Evolutionary conservation across 2,113 vertebrate species (phyloP).

Genomic region (Ariopsis seemanni): DNA sequence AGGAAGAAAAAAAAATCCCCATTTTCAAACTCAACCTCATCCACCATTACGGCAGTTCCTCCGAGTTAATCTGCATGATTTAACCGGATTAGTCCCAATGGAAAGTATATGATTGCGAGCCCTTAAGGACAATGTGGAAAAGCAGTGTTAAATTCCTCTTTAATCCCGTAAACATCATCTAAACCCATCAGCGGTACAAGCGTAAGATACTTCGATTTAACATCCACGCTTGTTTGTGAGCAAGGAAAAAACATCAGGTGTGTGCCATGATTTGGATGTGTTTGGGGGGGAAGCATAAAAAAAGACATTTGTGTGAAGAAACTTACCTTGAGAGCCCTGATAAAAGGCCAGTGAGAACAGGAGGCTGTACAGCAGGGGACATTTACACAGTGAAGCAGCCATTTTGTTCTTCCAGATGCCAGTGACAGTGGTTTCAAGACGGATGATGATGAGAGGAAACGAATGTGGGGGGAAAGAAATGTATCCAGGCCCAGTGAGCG

Average conservation of each 20-base stretch:
- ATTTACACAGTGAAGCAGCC: conserved; percentile 67
- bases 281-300: not conserved
- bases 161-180: conserved; percentile 23
- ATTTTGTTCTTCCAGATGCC: conserved; percentile 63
- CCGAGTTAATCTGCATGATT: conserved; percentile 46
- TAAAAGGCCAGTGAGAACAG: conserved; percentile 64
- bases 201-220: conserved; percentile 5
- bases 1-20: not conserved
- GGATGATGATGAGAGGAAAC: not conserved
- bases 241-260: not conserved
- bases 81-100: conserved; percentile 30
- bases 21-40: conserved; percentile 28
- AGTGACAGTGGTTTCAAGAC: conserved; percentile 42
- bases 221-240: not conserved
- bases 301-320: not conserved
- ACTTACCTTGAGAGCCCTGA: conserved; percentile 69
- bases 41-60: conserved; percentile 36
- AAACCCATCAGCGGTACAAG: not conserved
- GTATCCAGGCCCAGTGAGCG: conserved; percentile 48
- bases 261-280: not conserved
- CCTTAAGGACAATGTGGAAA: conserved; percentile 9
- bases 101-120: conserved; percentile 22
- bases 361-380: conserved; percentile 63
- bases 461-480: not conserved
- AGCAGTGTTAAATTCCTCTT: not conserved